Conservation (phyloP, 2,113 vertebrate genomes). For the Astatotilapia flaviijosephi region DNA sequence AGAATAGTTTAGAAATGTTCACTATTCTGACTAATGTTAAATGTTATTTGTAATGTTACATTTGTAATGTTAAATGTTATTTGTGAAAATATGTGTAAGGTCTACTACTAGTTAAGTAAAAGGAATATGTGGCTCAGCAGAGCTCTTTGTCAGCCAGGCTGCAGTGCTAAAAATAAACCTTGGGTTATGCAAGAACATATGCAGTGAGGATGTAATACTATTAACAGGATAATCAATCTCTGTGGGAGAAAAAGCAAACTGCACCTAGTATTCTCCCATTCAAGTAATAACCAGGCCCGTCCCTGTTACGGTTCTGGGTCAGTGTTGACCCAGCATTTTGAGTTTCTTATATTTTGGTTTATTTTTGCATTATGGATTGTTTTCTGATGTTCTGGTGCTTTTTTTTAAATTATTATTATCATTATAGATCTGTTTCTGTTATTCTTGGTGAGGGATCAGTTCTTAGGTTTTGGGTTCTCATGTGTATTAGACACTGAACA, state of each 20-base stretch:
- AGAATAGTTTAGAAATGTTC: background rate
- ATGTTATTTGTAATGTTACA: background rate
- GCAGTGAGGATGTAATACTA: background rate
- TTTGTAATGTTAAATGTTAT: background rate
- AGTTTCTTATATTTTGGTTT: no score
- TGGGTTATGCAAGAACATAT: background rate
- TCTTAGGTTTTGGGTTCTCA: no score
- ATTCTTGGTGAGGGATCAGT: no score
- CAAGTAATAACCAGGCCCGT: background rate
- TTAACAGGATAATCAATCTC: background rate
- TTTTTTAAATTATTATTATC: no score
- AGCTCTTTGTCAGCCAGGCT: background rate
- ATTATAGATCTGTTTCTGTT: no score
- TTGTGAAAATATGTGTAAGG: background rate
- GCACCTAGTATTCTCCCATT: background rate
- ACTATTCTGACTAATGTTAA: background rate
- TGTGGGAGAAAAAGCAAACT: background rate
- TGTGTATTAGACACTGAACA: no score
- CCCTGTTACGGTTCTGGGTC: no score
- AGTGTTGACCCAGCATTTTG: no score
- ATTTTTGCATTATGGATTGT: no score
- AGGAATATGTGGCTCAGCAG: background rate
- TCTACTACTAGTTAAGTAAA: background rate
- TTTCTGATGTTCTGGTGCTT: no score
- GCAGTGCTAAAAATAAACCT: background rate